These are phyloP conservation scores for Gracilinanus agilis DNA, from an alignment of 2,113 vertebrate genomes.

Conservation along the genomic window DNA sequence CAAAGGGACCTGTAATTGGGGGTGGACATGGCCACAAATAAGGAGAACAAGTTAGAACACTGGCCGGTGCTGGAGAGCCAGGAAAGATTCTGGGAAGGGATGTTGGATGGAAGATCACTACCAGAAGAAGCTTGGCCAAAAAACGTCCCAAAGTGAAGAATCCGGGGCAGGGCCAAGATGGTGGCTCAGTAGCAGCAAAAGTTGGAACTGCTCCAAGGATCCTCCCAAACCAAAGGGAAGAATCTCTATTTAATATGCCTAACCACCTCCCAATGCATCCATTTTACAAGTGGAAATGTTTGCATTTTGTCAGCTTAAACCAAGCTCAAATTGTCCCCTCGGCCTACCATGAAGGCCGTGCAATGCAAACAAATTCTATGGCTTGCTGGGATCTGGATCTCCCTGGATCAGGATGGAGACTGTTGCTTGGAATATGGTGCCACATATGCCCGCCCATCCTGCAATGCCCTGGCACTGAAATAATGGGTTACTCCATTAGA, in stretches of 20 bases:
- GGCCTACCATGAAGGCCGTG: background rate
- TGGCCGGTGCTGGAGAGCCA: background rate
- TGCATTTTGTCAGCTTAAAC: background rate
- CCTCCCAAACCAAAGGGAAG: background rate
- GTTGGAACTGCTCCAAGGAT: no score
- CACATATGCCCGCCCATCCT: background rate
- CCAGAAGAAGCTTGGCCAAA: background rate
- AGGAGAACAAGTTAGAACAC: background rate
- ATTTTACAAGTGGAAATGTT: background rate
- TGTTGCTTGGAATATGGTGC: fast-evolving
- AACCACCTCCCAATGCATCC: background rate
- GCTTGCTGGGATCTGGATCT: background rate
- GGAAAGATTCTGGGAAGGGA: background rate
- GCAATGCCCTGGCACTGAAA: background rate
- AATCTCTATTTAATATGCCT: background rate
- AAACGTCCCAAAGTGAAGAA: background rate
- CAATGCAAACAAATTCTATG: background rate
- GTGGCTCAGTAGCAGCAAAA: no score
- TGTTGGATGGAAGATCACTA: background rate
- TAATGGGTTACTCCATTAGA: no score
- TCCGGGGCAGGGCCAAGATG: no score
- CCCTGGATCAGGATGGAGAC: background rate
- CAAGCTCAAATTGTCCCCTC: background rate
- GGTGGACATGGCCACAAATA: background rate
- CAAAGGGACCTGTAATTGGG: background rate